Evolutionary conservation across 2,797 vertebrate species (phyloP), one percentile per base, ranked within the genome.

Genomic region (Darevskia nairensis): DNA sequence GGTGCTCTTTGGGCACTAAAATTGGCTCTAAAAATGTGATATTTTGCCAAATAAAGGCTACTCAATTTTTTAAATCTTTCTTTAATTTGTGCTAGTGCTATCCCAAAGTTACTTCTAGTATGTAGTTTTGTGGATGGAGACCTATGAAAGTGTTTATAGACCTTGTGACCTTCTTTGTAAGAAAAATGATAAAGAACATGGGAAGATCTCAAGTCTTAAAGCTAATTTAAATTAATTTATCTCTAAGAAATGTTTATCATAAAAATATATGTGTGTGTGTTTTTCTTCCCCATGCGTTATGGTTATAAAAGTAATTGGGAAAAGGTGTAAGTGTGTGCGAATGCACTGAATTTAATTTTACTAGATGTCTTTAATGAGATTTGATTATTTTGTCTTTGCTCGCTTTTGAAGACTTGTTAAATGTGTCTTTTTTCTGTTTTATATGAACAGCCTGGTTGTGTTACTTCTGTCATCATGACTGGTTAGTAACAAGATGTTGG

Each of bases 141-240:
- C 94, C 95, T 94, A 85, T 95, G 94, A 27, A 94, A 95, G 92
- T 96, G 95, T 96, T 97, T 96, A 96, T 97, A 96, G 95, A 94
- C 91, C 94, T 95, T 96, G 95, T 97, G 96, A 96, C 95, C 91
- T 96, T 96, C 96, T 95, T 95, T 97, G 93, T 97, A 96, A 96
- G 95, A 96, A 96, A 94, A 96, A 94, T 94, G 96, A 95, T 95
- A 94, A 96, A 96, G 92, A 95, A 94, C 95, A 93, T 95, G 96
- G 95, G 94, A 96, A 96, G 84, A 97, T 96, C 82, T 92, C 96
- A 94, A 97, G 95, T 97, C 96, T 97, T 97, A 95, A 97, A 96
- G 94, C 95, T 97, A 97, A 97, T 97, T 97, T 97, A 97, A 96
- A 96, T 97, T 97, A 97, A 97, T 97, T 97, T 97, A 97, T 97